Conservation (phyloP, 1,140 invertebrate species). For the Drosophila seguyi region DNA sequence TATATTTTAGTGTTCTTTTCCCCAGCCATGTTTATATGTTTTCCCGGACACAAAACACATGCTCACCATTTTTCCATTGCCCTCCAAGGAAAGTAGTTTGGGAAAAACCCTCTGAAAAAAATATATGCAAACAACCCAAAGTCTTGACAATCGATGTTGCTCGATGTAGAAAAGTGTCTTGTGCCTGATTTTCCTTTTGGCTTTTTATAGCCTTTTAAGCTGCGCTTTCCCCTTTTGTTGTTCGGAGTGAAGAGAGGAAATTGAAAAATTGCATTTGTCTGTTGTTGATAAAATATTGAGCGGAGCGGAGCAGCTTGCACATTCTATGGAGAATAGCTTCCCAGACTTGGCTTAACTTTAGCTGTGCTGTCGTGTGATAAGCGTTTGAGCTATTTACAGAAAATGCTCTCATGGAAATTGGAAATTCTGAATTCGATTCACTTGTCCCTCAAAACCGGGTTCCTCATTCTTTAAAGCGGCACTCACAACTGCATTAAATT, state of each 20-base stretch:
- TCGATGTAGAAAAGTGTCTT: slow-evolving; percentile 14
- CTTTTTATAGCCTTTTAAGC: slow-evolving; percentile 73
- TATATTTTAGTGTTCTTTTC: slow-evolving; percentile 33
- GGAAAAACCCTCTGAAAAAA: slow-evolving; percentile 26
- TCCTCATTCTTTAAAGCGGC: slow-evolving; percentile 39
- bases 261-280: slow-evolving; percentile 78
- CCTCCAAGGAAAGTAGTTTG: slow-evolving; percentile 6
- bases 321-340: slow-evolving; percentile 12
- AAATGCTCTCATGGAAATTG: slow-evolving; percentile 49
- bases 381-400: slow-evolving; percentile 63
- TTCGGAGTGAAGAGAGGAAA: slow-evolving; percentile 44
- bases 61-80: slow-evolving; percentile 45
- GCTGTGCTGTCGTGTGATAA: slow-evolving; percentile 57
- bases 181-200: slow-evolving; percentile 40
- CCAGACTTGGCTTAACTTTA: slow-evolving; percentile 1
- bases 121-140: slow-evolving; percentile 59
- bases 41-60: slow-evolving; percentile 47
- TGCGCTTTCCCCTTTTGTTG: slow-evolving; percentile 58
- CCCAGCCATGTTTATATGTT: slow-evolving; percentile 22
- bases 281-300: slow-evolving; percentile 73
- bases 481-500: slow-evolving; percentile 41
- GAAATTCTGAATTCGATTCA: slow-evolving; percentile 29
- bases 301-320: slow-evolving; percentile 28
- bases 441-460: slow-evolving; percentile 13
- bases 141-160: slow-evolving; percentile 51